Percentiles rank a stretch among this genome's conserved stretches.
These are phyloP conservation scores for Engystomops pustulosus DNA, from an alignment of 2,113 vertebrate genomes.

Conservation along the genomic window DNA sequence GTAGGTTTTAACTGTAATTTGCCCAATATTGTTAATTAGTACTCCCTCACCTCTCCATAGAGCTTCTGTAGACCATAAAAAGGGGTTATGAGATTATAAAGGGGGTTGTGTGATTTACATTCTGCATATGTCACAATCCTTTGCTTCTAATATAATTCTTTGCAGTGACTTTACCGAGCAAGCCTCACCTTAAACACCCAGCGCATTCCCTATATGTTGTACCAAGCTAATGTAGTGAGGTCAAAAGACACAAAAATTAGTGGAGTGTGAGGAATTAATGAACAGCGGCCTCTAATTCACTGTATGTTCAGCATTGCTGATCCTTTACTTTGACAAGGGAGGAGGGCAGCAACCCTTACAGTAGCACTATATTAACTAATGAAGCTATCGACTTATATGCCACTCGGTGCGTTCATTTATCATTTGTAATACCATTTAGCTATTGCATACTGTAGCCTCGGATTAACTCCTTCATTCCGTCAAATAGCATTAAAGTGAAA, in stretches of 20 bases:
- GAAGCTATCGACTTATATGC: conserved; percentile 30
- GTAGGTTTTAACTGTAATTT: too few relatives aligned
- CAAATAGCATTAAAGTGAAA: conserved; percentile 41
- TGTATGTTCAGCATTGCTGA: neutral
- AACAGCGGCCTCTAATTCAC: conserved; percentile 5
- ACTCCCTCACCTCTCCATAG: too few relatives aligned
- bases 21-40: too few relatives aligned
- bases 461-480: conserved; percentile 42
- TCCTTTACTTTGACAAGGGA: conserved; percentile 10
- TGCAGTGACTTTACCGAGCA: too few relatives aligned
- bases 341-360: conserved; percentile 1
- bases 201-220: neutral
- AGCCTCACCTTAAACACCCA: too few relatives aligned
- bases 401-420: conserved; percentile 19
- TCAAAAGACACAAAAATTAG: neutral
- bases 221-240: neutral
- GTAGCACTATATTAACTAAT: conserved; percentile 35
- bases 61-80: too few relatives aligned
- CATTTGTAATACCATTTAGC: conserved; percentile 24
- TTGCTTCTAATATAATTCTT: too few relatives aligned
- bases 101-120: too few relatives aligned
- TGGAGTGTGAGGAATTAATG: conserved; percentile 3
- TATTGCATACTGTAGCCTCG: neutral
- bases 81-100: too few relatives aligned
- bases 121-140: too few relatives aligned